phyloP scores from a whole-genome alignment of 2,888 invertebrate species.

The Napeogenes inachia region DNA sequence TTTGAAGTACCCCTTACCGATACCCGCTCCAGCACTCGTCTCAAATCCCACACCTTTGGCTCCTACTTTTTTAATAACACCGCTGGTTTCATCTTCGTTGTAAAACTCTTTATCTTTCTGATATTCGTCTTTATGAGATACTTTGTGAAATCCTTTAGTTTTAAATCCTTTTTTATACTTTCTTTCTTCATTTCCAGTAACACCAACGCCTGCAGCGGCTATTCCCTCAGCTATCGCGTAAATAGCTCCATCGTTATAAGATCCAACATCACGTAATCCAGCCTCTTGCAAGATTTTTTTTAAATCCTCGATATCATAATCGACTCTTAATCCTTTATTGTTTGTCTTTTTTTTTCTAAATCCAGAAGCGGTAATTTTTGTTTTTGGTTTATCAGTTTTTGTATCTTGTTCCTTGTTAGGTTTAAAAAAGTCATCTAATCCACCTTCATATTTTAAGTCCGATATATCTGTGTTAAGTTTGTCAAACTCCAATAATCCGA shows the following conservation, averaged over 20 bases:
- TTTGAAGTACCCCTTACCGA: slow-evolving; percentile 56
- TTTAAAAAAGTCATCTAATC: slow-evolving; percentile 52
- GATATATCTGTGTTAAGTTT: slow-evolving; percentile 54
- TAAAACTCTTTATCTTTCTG: slow-evolving; percentile 78
- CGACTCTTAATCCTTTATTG: slow-evolving; percentile 48
- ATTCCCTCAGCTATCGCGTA: slow-evolving; percentile 61
- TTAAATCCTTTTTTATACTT: slow-evolving; percentile 76
- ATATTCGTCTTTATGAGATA: slow-evolving; percentile 79
- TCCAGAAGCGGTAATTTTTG: slow-evolving; percentile 43
- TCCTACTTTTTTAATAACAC: slow-evolving; percentile 69
- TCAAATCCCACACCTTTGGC: slow-evolving; percentile 67
- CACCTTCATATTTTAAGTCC: slow-evolving; percentile 55
- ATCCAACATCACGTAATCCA: slow-evolving; percentile 49
- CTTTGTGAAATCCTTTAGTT: slow-evolving; percentile 76
- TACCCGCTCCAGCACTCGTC: slow-evolving; percentile 61
- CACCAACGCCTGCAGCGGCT: slow-evolving; percentile 56
- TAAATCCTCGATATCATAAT: slow-evolving; percentile 51
- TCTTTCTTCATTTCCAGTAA: slow-evolving; percentile 62
- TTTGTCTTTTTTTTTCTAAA: slow-evolving; percentile 49
- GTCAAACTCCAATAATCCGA: slow-evolving; percentile 51
- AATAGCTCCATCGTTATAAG: slow-evolving; percentile 57
- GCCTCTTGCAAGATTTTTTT: slow-evolving; percentile 52
- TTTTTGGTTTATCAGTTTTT: slow-evolving; percentile 33
- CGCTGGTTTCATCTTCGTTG: slow-evolving; percentile 74
- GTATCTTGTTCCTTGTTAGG: slow-evolving; percentile 40